Base-by-base conservation (phyloP, 2,888 invertebrate genomes). In the Oligia strigilis region DNA sequence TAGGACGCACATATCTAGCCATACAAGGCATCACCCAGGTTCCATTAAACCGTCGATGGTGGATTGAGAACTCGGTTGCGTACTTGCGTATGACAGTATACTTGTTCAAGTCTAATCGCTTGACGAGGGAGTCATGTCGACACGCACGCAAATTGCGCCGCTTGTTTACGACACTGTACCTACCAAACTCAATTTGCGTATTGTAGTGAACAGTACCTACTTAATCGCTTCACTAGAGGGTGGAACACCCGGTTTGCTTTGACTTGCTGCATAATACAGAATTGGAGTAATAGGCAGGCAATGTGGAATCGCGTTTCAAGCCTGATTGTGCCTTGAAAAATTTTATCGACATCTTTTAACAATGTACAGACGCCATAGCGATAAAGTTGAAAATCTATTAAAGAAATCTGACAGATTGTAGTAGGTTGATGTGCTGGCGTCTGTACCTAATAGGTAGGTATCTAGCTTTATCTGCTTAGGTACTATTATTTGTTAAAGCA, bases 111-210 rank as follows among this genome's bases (percentile, higher is more conserved):
- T 92, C 92, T 93, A 94, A 94, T 93, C 93, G 91, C 82, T 87
- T 91, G 91, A 90, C 88, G 91, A 91, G 90, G 87, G 86, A 90
- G 84, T 90, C 91, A 87, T 90, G 91, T 90, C 88, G 91, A 92
- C 92, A 90, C 87, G 91, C 90, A 91, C 89, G 90, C 93, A 95
- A 94, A 94, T 95, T 94, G 93, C 91, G 88, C 85, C 89, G 91
- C 89, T 92, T 93, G 94, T 94, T 93, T 91, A 92, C 93, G 91
- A 91, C 91, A 91, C 87, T 91, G 90, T 91, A 89, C 91, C 75
- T 83, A 83, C 85, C 92, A 92, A 93, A 93, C 93, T 93, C 93
- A 91, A 94, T 95, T 94, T 93, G 92, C 89, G 88, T 86, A 84
- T 87, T 83, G 82, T 89, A 83, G 74, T 87, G 82, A 84, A 85